Percentiles rank a stretch among this genome's conserved stretches.
Evolutionary conservation across 1,140 invertebrate genomes (phyloP).

Genomic region (Drosophila nigromelanica): DNA sequence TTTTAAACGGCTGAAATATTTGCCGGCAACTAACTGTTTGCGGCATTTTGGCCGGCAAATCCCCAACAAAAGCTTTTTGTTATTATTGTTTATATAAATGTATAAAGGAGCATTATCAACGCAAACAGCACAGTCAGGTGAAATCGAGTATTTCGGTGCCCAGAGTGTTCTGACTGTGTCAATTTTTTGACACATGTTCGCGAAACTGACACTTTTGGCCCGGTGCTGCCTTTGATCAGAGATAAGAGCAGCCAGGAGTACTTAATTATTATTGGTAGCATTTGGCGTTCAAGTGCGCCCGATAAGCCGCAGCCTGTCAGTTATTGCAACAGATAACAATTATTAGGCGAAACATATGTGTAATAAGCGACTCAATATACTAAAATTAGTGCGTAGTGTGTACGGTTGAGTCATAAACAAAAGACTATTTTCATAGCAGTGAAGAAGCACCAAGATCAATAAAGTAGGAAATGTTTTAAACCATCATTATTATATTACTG

Average conservation of each 20-base stretch:
- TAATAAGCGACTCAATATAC: constrained; percentile 14
- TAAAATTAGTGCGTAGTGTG: neutral
- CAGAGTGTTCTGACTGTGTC: neutral
- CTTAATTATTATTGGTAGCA: constrained; percentile 74
- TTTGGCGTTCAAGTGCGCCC: constrained; percentile 48
- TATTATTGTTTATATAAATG: constrained; percentile 23
- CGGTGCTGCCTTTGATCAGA: constrained; percentile 34
- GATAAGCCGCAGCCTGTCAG: constrained; percentile 47
- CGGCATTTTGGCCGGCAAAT: neutral
- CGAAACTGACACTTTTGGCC: constrained; percentile 9
- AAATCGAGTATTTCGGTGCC: neutral
- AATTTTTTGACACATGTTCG: constrained; percentile 30
- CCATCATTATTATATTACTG: too few relatives aligned
- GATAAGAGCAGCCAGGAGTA: constrained; percentile 47
- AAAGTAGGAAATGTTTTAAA: too few relatives aligned
- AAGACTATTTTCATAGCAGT: neutral
- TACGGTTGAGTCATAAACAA: neutral
- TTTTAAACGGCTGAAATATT: constrained; percentile 19
- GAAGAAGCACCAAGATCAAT: too few relatives aligned
- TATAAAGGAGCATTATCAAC: constrained; percentile 28
- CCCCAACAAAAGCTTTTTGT: constrained; percentile 13
- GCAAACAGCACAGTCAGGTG: constrained; percentile 1
- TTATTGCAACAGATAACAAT: constrained; percentile 35
- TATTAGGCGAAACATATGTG: constrained; percentile 22
- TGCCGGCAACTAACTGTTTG: constrained; percentile 2